Base-by-base conservation (phyloP, 1,140 invertebrate genomes). In the Brachionus angularis region DNA sequence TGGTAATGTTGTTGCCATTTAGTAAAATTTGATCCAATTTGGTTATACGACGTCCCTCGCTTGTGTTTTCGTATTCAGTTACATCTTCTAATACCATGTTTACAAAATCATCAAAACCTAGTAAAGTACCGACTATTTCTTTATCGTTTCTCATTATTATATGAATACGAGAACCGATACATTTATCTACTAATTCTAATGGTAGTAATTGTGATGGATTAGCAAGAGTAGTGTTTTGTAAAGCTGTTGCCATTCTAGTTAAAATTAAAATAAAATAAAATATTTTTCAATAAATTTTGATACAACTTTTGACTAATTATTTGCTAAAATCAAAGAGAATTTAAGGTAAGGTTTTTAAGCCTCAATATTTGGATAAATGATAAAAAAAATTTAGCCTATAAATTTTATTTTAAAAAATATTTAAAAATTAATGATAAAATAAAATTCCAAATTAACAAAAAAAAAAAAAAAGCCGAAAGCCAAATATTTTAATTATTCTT, bases 71-170 rank as follows among this genome's bases (percentile, higher is more conserved):
- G 27, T 44, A 36, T 50, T 53, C 67, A 31, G 67, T 69, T 12
- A 73, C 67, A 61, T 58, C 64, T 58, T 58, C 62, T 3, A 71
- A 16, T 1, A 73, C 55, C 73, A 73, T 79, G 80, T 81, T 99
- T 14, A 99, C 96, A 83, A 96, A 99, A 82, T 98, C 95, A 83
- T 99, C 96, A 82, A 99, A 99, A 7, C 96, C 96, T 72, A 93
- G 84, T 18, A 99, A 81, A 0, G 94, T 97, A 70, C 96, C 96
- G 12, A 98, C 93, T 78, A 99, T 94, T 86, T 99, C 96, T 82
- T 96, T 98, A 77, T 99, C 95, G 80, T 95, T 96, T 83, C 98
- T 99, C 95, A 99, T 98, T 42, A 99, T 96, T 25, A 99, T 97
- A 77, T 98, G 96, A 77, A 99, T 98, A 72, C 91, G 84, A 0